These are phyloP conservation scores for Osmoderma eremita DNA, from an alignment of 2,888 invertebrate species.

Conservation along the genomic window DNA sequence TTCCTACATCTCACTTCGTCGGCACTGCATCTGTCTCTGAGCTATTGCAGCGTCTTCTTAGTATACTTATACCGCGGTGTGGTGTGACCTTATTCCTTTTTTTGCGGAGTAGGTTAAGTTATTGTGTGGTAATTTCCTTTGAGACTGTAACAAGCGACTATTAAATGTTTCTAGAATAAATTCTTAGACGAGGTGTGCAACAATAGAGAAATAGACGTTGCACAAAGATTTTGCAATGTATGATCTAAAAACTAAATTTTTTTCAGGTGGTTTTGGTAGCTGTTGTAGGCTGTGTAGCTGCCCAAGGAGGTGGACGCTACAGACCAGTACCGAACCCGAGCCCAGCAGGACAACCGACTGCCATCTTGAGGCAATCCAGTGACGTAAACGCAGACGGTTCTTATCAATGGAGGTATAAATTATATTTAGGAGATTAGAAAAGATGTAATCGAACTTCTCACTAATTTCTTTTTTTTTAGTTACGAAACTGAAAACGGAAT, in stretches of 20 bases:
- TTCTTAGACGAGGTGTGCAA: too few species aligned
- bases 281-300: conserved; percentile 23
- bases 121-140: too few species aligned
- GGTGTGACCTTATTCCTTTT: too few species aligned
- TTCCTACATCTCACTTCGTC: background rate
- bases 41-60: too few species aligned
- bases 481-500: conserved; percentile 42
- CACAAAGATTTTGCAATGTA: too few species aligned
- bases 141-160: too few species aligned
- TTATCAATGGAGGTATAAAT: conserved; percentile 37
- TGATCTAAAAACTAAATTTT: background rate
- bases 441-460: background rate
- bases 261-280: conserved; percentile 36
- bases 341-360: conserved; percentile 25
- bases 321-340: conserved; percentile 31
- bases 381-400: conserved; percentile 38
- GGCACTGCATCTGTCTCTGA: background rate
- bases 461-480: conserved; percentile 1
- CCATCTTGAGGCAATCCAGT: conserved; percentile 37
- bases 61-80: too few species aligned
- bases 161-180: too few species aligned
- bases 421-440: too few species aligned
- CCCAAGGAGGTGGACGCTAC: conserved; percentile 31
- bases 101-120: too few species aligned
- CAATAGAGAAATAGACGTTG: too few species aligned